Base-by-base conservation (phyloP, 2,113 vertebrate genomes). In the Speoplatyrhinus poulsoni region DNA sequence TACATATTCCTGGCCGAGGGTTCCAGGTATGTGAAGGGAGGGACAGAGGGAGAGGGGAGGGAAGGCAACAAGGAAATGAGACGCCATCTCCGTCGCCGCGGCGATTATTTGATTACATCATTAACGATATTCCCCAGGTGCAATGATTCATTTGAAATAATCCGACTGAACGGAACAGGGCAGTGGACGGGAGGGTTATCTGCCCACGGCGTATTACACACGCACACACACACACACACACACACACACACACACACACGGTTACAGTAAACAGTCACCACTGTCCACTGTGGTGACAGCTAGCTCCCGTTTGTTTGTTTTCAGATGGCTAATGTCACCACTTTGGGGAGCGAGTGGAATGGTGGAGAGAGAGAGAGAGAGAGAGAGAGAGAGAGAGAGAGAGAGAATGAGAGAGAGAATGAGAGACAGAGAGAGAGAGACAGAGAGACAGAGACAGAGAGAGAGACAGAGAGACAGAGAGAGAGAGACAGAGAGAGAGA, bases 31-130 rank as follows among this genome's bases (percentile, higher is more conserved):
- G 74, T 86, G 75, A 61, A 64, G 73, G 65, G 3, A 47, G 77
- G 55, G 46, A 61, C 47, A 3, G n/a, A 9, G n/a, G n/a, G n/a
- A n/a, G n/a, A n/a, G n/a, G n/a, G 12, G n/a, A 53, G 1, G n/a
- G 13, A 7, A 36, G 80, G 78, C 69, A 62, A 77, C 17, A 12
- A 79, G 87, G 81, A 89, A 77, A 82, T 56, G 62, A 90, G 90
- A 88, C 86, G 85, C 90, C 88, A 69, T 92, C 81, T 82, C 87
- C 90, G 84, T 87, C 86, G 87, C 85, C 87, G 81, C 67, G 75
- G 76, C 12, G 75, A 93, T 92, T 93, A 93, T 94, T 94, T 94
- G 92, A 93, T 93, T 92, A 88, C 92, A 85, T 93, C 89, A 93
- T 94, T 94, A 93, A 93, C 92, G 93, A 92, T 26, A 26, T 89